A percentile compares a stretch with the other conserved stretches of the same genome.
Conservation (phyloP, 2,888 invertebrate genomes). For the Exocentrus adspersus region DNA sequence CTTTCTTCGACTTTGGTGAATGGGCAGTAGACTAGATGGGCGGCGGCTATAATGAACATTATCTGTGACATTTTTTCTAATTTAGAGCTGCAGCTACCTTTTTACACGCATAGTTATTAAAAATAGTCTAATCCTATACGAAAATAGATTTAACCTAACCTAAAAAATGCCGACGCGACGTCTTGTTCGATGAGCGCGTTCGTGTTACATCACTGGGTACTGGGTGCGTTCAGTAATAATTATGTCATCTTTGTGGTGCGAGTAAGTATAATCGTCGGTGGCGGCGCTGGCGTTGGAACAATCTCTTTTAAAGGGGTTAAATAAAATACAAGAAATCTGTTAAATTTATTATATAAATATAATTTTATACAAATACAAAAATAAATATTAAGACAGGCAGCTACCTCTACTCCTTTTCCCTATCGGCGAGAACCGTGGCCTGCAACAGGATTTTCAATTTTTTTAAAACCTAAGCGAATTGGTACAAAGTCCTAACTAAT, state of each 20-base stretch:
- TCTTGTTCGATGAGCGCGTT: neutral
- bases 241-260: too few species aligned
- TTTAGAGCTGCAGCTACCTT: constrained; percentile 36
- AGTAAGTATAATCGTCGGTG: too few species aligned
- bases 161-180: constrained; percentile 34
- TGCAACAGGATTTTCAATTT: constrained; percentile 1
- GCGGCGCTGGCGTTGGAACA: too few species aligned
- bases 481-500: neutral
- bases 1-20: constrained; percentile 99
- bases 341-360: neutral
- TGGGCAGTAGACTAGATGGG: constrained; percentile 88
- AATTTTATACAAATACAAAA: neutral
- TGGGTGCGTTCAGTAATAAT: neutral
- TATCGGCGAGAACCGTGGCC: neutral
- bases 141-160: constrained; percentile 56
- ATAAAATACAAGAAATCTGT: neutral
- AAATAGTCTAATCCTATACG: constrained; percentile 42
- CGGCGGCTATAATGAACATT: constrained; percentile 77
- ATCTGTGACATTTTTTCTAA: constrained; percentile 75
- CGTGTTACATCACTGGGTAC: too few species aligned
- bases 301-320: too few species aligned
- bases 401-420: neutral
- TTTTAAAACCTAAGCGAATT: neutral
- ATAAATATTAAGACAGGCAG: neutral
- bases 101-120: constrained; percentile 52